A percentile compares a stretch with the other conserved stretches of the same genome.
These are phyloP conservation scores for Stegophylla sp. DNA, from an alignment of 2,888 invertebrate genomes.

Conservation along the genomic window DNA sequence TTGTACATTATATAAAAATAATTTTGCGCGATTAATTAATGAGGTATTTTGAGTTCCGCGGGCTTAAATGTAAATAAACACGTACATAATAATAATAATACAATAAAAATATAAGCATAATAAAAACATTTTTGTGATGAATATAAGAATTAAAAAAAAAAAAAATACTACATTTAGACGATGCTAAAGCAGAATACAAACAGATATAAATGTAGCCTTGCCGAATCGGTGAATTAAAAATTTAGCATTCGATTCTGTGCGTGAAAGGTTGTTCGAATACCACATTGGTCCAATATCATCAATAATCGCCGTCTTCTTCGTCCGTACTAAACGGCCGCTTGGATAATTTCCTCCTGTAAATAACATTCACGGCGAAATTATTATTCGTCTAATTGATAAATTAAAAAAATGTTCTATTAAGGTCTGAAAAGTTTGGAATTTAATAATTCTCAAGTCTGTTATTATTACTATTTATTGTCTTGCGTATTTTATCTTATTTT, in stretches of 20 bases:
- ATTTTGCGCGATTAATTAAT: neutral
- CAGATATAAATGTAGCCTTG: neutral
- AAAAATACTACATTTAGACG: neutral
- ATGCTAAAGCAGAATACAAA: conserved; percentile 14
- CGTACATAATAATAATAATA: too few species aligned
- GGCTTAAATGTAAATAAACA: neutral
- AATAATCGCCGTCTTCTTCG: conserved; percentile 56
- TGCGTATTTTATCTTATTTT: neutral
- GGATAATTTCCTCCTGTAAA: conserved; percentile 51
- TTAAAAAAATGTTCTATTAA: neutral
- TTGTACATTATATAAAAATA: conserved; percentile 28
- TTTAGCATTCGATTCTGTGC: neutral
- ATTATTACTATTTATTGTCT: neutral
- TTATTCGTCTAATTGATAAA: neutral
- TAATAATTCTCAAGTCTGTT: too few species aligned
- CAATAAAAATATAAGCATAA: neutral
- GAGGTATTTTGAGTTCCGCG: neutral
- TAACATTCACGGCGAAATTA: neutral
- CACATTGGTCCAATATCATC: neutral
- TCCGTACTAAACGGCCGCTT: conserved; percentile 51
- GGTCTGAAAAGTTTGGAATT: too few species aligned
- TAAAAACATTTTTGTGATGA: neutral
- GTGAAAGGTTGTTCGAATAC: neutral
- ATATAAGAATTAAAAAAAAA: neutral
- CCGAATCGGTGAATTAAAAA: conserved; percentile 11